phyloP scores from a whole-genome alignment of 2,797 vertebrate species.

The Malurus leucopterus region DNA sequence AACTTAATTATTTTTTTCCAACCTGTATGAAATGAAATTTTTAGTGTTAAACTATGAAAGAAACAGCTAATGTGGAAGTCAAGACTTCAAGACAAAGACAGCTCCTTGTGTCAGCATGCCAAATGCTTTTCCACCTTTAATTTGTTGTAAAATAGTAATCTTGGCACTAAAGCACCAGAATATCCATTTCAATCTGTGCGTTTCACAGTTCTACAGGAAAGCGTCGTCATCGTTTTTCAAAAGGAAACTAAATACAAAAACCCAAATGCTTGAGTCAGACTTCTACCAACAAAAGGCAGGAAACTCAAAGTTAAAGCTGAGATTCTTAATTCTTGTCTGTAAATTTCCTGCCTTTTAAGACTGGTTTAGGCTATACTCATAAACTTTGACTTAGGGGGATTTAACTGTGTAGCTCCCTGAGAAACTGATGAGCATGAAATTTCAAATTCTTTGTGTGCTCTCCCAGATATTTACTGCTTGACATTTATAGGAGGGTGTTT shows the following conservation, averaged over 20 bases:
- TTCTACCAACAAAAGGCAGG: conserved; percentile 50
- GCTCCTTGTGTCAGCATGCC: background rate
- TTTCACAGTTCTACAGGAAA: conserved; percentile 49
- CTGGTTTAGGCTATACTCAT: conserved; percentile 2
- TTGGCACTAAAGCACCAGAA: background rate
- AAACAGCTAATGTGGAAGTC: background rate
- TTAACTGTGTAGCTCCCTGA: conserved; percentile 12
- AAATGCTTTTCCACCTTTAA: conserved; percentile 6
- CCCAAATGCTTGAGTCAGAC: conserved; percentile 11
- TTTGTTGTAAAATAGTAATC: background rate
- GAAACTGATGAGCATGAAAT: conserved; percentile 21
- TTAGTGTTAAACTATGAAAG: background rate
- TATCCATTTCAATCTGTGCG: conserved; percentile 23
- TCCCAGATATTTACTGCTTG: background rate
- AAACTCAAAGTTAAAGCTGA: conserved; percentile 46
- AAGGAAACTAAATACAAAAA: conserved; percentile 54
- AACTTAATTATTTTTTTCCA: background rate
- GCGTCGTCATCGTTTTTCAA: conserved; percentile 3
- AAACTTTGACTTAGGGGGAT: background rate
- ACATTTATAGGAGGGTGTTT: background rate
- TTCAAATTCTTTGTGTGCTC: background rate
- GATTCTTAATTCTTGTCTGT: conserved; percentile 40
- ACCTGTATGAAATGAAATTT: background rate
- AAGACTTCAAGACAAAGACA: background rate
- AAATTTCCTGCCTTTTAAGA: conserved; percentile 59